Percentiles rank a stretch among this genome's conserved stretches.
phyloP scores from a whole-genome alignment of 2,113 vertebrate genomes.

The Colaptes auratus region DNA sequence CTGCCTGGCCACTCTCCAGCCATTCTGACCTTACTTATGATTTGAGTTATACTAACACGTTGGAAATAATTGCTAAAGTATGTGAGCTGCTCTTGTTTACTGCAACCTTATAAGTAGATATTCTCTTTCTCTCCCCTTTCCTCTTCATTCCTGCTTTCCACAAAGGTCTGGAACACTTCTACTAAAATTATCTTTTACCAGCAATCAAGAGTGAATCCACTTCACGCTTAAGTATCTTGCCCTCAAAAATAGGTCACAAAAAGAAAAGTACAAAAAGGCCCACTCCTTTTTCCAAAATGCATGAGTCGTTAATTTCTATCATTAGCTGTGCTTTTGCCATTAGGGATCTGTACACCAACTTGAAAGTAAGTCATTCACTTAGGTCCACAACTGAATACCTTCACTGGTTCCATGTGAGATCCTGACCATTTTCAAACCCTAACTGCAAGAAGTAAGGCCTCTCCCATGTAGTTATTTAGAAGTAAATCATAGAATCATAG shows the following conservation, averaged over 20 bases:
- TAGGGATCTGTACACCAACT: neutral
- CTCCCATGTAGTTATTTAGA: neutral
- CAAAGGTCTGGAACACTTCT: neutral
- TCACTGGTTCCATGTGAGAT: rapidly evolving
- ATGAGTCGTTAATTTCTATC: neutral
- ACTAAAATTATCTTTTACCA: neutral
- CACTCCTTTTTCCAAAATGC: neutral
- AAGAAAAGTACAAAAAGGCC: rapidly evolving
- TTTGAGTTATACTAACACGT: neutral
- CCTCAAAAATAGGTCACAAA: neutral
- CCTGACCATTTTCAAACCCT: neutral
- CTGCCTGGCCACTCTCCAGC: too few relatives aligned
- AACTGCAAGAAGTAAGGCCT: neutral
- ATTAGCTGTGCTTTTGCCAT: neutral
- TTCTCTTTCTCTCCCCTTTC: neutral
- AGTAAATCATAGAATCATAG: neutral
- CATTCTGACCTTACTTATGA: too few relatives aligned
- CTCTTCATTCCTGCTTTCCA: neutral
- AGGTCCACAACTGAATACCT: neutral
- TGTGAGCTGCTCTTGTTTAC: neutral
- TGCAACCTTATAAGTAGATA: neutral
- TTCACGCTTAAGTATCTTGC: neutral
- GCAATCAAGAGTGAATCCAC: neutral
- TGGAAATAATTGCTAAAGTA: neutral
- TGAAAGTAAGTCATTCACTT: neutral